These are phyloP conservation scores for Ramphastos sulfuratus DNA, from an alignment of 2,113 vertebrate genomes.

Conservation along the genomic window DNA sequence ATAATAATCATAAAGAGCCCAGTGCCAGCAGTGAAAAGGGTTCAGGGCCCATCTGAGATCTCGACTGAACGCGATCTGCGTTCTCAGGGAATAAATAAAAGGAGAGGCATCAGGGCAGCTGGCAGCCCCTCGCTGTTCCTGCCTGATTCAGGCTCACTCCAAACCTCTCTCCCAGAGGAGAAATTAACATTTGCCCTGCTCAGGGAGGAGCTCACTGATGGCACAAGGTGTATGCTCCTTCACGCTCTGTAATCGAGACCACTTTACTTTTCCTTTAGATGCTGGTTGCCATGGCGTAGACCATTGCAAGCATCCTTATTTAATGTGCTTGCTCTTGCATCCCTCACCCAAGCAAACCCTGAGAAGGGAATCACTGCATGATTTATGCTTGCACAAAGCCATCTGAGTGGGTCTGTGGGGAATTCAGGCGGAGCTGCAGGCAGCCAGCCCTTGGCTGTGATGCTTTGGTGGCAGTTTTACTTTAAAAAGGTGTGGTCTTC, in stretches of 20 bases:
- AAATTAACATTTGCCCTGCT: neutral
- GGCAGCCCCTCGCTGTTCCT: neutral
- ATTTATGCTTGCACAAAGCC: neutral
- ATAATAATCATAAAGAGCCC: neutral
- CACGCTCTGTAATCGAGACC: neutral
- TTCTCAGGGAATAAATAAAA: conserved; percentile 19
- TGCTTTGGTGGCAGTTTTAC: conserved; percentile 19
- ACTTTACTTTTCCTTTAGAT: neutral
- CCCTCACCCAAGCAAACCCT: neutral
- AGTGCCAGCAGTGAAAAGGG: neutral
- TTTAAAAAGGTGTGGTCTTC: conserved; percentile 54
- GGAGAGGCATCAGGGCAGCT: neutral
- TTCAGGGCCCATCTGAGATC: neutral
- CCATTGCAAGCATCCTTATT: neutral
- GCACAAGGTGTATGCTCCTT: conserved; percentile 41
- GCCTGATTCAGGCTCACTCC: neutral
- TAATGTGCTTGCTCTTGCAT: neutral
- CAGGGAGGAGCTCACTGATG: conserved; percentile 1
- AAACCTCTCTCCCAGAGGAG: neutral
- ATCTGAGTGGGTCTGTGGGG: neutral
- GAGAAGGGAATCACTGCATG: neutral
- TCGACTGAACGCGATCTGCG: neutral
- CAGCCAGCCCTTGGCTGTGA: conserved; percentile 16
- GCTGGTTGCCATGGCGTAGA: neutral
- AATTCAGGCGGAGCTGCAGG: conserved; percentile 8